Evolutionary conservation across 2,797 vertebrate species (phyloP).

Genomic region (Pseudopleuronectes americanus): DNA sequence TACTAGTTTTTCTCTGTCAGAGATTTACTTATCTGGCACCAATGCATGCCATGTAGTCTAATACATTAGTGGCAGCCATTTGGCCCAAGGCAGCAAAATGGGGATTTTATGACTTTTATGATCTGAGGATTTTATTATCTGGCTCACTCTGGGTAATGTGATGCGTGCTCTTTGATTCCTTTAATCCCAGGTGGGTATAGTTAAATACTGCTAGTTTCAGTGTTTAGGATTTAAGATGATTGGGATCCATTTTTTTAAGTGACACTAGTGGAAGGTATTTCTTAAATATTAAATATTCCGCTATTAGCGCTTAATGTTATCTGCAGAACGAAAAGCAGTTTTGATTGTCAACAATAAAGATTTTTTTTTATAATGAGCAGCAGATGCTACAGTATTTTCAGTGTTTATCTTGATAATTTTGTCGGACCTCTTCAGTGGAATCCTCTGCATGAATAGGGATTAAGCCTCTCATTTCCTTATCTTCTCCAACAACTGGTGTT

Average conservation of each 20-base stretch:
- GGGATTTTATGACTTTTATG: slow-evolving; percentile 79
- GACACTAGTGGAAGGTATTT: slow-evolving; percentile 51
- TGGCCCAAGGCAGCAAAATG: slow-evolving; percentile 64
- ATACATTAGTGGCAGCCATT: slow-evolving; percentile 72
- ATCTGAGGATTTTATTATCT: slow-evolving; percentile 79
- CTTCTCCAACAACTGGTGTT: slow-evolving; percentile 58
- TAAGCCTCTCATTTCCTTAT: slow-evolving; percentile 64
- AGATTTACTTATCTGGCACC: slow-evolving; percentile 66
- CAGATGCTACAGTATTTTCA: slow-evolving; percentile 53
- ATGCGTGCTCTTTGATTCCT: slow-evolving; percentile 70
- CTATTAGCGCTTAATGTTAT: slow-evolving; percentile 47
- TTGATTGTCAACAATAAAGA: slow-evolving; percentile 64
- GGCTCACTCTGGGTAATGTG: slow-evolving; percentile 68
- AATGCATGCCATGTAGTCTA: slow-evolving; percentile 69
- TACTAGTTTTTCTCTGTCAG: slow-evolving; percentile 63
- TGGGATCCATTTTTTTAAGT: slow-evolving; percentile 54
- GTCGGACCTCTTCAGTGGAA: slow-evolving; percentile 63
- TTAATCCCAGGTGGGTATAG: slow-evolving; percentile 65
- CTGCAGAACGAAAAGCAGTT: slow-evolving; percentile 39
- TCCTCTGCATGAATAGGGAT: slow-evolving; percentile 60
- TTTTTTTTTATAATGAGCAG: slow-evolving; percentile 62
- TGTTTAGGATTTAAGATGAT: slow-evolving; percentile 59
- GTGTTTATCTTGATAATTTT: slow-evolving; percentile 68
- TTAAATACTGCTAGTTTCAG: slow-evolving; percentile 61
- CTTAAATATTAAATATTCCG: slow-evolving; percentile 39